Base-by-base conservation (phyloP, 2,888 invertebrate species). In the Volucella zonaria region DNA sequence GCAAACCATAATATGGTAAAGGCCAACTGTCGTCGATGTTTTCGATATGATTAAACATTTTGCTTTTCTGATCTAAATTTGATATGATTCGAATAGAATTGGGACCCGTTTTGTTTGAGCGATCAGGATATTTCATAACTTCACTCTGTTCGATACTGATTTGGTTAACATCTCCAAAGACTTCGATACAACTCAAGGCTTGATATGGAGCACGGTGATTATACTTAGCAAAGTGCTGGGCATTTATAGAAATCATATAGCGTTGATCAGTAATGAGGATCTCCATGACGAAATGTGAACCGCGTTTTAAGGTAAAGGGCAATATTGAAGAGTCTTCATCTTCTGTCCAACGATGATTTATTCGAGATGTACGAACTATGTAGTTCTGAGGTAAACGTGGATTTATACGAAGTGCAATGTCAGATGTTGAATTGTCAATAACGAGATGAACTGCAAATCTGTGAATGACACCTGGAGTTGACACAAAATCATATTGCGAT, bases 381-480 rank as follows among this genome's bases (percentile, higher is more conserved):
- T 95, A 95, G 75, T 94, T 93, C 88, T 95, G 94, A 67, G 95
- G 95, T 71, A 96, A 91, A 11, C 96, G 94, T 2, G 95, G 95
- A 90, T 96, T 96, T 88, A 97, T 93, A 89, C 96, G 96, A 12
- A 96, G 92, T 0, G 95, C 95, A 40, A 96, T 93, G 87, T 95
- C 95, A 11, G 74, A n/a, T 1, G n/a, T 15, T 11, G 54, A 40
- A 38, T 85, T 81, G 8, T 23, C 61, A n/a, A 40, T 3, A 40
- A 56, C 10, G 0, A 75, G 11, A 14, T 49, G 47, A 9, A 75
- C 66, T 38, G 64, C 56, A 9, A 75, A 66, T 15, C 75, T 75
- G 12, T n/a, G 40, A 40, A 47, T 3, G 49, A 10, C 1, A 38
- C 8, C 12, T 38, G n/a, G 1, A n/a, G 8, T 6, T 18, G 43